These are phyloP conservation scores for Sylvia borin DNA, from an alignment of 2,797 vertebrate species.

Conservation along the genomic window DNA sequence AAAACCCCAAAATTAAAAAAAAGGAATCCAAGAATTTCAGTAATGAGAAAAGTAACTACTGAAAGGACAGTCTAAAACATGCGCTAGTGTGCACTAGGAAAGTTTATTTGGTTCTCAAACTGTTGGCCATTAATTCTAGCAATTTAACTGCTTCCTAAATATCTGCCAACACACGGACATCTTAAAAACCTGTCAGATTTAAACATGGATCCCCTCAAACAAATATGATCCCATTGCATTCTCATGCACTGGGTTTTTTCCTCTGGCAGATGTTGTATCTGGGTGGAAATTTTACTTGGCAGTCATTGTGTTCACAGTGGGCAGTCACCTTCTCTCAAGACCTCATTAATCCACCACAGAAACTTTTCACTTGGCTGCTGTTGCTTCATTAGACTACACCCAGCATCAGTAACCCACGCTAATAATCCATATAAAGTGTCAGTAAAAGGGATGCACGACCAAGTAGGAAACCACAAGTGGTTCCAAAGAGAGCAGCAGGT, in stretches of 20 bases:
- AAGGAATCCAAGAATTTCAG: background rate
- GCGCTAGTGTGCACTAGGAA: background rate
- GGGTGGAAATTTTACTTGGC: background rate
- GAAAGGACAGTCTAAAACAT: background rate
- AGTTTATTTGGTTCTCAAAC: background rate
- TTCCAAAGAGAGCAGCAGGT: background rate
- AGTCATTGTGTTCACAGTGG: background rate
- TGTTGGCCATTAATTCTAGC: background rate
- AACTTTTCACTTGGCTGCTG: background rate
- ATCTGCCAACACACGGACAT: background rate
- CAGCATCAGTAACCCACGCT: background rate
- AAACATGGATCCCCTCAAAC: background rate
- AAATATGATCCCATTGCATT: background rate
- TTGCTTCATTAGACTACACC: conserved; percentile 32
- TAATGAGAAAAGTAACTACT: background rate
- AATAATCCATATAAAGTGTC: background rate
- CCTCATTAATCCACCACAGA: conserved; percentile 49
- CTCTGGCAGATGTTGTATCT: background rate
- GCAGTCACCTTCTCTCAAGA: conserved; percentile 12
- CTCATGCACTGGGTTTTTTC: background rate
- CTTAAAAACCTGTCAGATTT: background rate
- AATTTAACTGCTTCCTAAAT: background rate
- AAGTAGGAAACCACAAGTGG: background rate
- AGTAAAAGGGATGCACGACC: background rate
- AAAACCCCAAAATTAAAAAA: too few relatives aligned